phyloP scores from a whole-genome alignment of 1,140 invertebrate genomes.

The Drosophila rhopaloa region DNA sequence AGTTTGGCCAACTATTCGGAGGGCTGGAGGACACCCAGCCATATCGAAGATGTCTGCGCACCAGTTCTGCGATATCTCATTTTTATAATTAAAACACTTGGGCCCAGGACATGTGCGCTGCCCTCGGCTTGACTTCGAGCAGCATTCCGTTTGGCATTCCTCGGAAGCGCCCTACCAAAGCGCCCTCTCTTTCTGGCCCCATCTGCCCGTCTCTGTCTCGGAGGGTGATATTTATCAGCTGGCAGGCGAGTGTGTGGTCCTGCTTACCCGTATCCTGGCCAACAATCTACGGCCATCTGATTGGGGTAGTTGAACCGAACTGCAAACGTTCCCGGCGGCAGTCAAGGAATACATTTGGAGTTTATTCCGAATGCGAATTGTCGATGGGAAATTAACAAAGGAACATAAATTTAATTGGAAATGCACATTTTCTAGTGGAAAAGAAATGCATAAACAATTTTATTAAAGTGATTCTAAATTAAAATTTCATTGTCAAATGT shows the following conservation, averaged over 20 bases:
- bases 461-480: too few relatives aligned
- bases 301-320: slow-evolving; percentile 41
- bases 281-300: slow-evolving; percentile 42
- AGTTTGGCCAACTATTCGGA: slow-evolving; percentile 31
- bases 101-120: slow-evolving; percentile 45
- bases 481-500: too few relatives aligned
- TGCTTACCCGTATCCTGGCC: slow-evolving; percentile 48
- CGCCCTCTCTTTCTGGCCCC: not conserved
- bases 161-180: slow-evolving; percentile 37
- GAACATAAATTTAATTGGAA: not conserved
- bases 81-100: slow-evolving; percentile 66
- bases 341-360: not conserved
- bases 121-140: slow-evolving; percentile 7
- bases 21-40: slow-evolving; percentile 27
- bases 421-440: too few relatives aligned
- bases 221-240: slow-evolving; percentile 60
- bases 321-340: slow-evolving; percentile 7
- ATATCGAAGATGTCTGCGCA: slow-evolving; percentile 46
- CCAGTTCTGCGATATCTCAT: slow-evolving; percentile 52
- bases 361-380: not conserved
- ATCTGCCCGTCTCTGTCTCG: not conserved
- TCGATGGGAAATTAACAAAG: not conserved
- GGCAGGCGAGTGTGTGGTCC: slow-evolving; percentile 52
- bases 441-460: too few relatives aligned
- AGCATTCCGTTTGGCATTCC: slow-evolving; percentile 52